Evolutionary conservation across 2,888 invertebrate species (phyloP).

Genomic region (Allacma fusca): DNA sequence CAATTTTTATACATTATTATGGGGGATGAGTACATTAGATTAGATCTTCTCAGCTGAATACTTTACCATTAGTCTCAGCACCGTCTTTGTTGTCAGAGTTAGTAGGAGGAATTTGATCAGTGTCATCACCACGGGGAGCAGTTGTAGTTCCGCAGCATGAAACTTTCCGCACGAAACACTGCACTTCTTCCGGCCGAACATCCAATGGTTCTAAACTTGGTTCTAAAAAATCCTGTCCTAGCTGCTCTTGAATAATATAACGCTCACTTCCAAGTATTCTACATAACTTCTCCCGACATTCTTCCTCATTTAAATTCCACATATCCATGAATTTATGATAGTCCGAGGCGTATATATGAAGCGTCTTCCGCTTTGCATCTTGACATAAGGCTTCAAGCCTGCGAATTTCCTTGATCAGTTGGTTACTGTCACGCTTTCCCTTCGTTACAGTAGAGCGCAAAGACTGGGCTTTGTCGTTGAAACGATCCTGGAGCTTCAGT

Average conservation of each 20-base stretch:
- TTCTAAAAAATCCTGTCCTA: constrained; percentile 47
- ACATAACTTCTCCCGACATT: constrained; percentile 50
- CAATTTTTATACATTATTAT: no score
- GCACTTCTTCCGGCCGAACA: constrained; percentile 51
- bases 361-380: constrained; percentile 48
- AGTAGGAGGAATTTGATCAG: no score
- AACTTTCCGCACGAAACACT: constrained; percentile 33
- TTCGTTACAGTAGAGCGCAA: constrained; percentile 44
- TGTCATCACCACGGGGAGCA: no score
- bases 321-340: constrained; percentile 58
- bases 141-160: background rate
- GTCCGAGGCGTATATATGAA: constrained; percentile 49
- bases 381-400: constrained; percentile 46
- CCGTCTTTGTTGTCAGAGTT: no score
- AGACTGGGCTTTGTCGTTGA: constrained; percentile 42
- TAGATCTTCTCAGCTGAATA: no score
- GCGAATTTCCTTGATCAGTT: constrained; percentile 51
- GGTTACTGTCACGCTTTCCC: constrained; percentile 47
- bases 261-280: constrained; percentile 53
- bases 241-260: constrained; percentile 55
- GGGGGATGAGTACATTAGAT: no score
- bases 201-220: constrained; percentile 48
- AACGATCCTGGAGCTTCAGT: constrained; percentile 54
- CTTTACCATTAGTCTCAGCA: no score
- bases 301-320: constrained; percentile 56